phyloP scores from a whole-genome alignment of 2,113 vertebrate species.

The Ciconia maguari region DNA sequence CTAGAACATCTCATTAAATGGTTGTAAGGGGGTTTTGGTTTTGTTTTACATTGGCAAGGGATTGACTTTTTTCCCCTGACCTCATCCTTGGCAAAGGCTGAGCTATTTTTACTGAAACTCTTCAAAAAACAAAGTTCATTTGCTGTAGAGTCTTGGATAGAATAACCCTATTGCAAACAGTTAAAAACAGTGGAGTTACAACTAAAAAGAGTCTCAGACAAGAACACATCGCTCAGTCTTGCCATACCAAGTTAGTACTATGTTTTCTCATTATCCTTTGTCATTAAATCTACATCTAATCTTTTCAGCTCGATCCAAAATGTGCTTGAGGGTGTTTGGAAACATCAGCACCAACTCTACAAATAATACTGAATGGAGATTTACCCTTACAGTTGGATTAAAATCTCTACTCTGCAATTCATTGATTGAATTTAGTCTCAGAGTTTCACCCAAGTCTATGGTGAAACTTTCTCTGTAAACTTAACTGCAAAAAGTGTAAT shows the following conservation, averaged over 20 bases:
- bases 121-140: neutral
- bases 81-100: constrained; percentile 1
- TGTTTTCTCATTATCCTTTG: neutral
- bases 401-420: neutral
- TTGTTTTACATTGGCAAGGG: neutral
- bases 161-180: neutral
- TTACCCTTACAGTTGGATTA: neutral
- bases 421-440: neutral
- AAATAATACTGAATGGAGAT: neutral
- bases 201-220: neutral
- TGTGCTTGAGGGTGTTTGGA: neutral
- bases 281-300: neutral
- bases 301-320: neutral
- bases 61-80: neutral
- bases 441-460: neutral
- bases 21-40: neutral
- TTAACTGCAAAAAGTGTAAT: neutral
- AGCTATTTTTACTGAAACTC: neutral
- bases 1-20: neutral
- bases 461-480: neutral
- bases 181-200: neutral
- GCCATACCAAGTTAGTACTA: too few relatives aligned
- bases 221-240: neutral
- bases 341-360: neutral
- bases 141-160: neutral